Percentiles rank a stretch among this genome's conserved stretches.
Conservation (phyloP, 92 coral and sea anemone species). For the Actinernus sp. region DNA sequence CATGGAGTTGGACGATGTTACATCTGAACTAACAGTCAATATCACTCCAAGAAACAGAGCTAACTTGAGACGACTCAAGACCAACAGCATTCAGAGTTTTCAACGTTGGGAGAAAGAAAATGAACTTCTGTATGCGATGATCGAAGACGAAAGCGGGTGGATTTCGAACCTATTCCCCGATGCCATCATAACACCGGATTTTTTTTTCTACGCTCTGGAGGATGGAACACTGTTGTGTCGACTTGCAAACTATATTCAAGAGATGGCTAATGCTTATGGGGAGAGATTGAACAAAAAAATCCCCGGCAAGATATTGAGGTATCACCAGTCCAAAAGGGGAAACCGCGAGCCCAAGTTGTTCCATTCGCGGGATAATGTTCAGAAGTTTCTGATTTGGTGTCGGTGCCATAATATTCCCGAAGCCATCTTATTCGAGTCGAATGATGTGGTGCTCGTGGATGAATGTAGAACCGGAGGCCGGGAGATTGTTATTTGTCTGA, state of each 20-base stretch:
- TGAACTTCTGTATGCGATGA: conserved; percentile 97
- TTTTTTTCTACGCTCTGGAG: conserved; percentile 95
- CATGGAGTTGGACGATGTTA: conserved; percentile 36
- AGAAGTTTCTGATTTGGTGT: conserved; percentile 97
- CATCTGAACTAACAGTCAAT: conserved; percentile 51
- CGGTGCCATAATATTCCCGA: conserved; percentile 92
- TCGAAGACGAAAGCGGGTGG: conserved; percentile 98
- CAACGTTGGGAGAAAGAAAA: conserved; percentile 99
- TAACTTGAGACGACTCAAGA: conserved; percentile 91
- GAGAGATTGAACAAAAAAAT: conserved; percentile 57
- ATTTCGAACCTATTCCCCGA: conserved; percentile 87
- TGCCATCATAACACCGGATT: conserved; percentile 84
- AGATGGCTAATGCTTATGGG: conserved; percentile 80
- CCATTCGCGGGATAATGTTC: conserved; percentile 97
- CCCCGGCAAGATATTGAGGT: conserved; percentile 82
- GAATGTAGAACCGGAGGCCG: conserved; percentile 96
- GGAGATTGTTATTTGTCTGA: conserved; percentile 94
- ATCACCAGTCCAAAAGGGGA: conserved; percentile 66
- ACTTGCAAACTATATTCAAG: conserved; percentile 95
- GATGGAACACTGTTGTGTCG: conserved; percentile 93
- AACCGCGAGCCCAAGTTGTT: conserved; percentile 82
- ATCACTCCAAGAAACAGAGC: conserved; percentile 91
- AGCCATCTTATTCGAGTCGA: conserved; percentile 96
- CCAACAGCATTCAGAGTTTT: conserved; percentile 91
- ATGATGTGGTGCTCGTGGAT: conserved; percentile 96